Base-by-base conservation (phyloP, 1,140 invertebrate genomes). In the Phthorimaea operculella region DNA sequence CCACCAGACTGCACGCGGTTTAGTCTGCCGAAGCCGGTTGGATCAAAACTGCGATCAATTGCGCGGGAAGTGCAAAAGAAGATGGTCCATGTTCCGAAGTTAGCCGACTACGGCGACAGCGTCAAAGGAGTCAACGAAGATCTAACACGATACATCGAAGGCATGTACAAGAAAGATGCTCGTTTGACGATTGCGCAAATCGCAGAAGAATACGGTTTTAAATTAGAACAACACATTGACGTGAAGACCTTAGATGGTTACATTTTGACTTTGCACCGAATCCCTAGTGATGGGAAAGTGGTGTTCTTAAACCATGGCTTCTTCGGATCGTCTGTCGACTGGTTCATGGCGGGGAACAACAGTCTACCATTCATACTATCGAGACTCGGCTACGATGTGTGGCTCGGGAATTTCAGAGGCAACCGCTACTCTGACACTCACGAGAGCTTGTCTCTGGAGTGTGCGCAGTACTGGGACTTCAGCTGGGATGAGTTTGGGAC, bases 271-370 rank as follows among this genome's bases (percentile, higher is more conserved):
- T 33, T 80, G 60, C 68, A 67, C 42, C 58, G 75, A 28, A 75
- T 80, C 54, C 67, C 72, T 0, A 60, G 57, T 0, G 58, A 66
- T 6, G 68, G 69, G 6, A 47, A 68, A 1, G 57, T 87, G 5
- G 87, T 92, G 8, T 89, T 90, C 39, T 76, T 93, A 0, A 89
- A 92, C 73, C 93, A 94, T 62, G 93, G 93, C 4, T 63, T 94
- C 4, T 66, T 92, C 0, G 87, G 86, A 1, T 89, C 88, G 55
- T 90, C 91, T 4, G 87, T 90, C 4, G 91, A 92, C 70, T 94
- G 87, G 85, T 71, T 93, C 9, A 65, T 91, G 1, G 77, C 87
- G 33, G 89, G 89, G 15, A 89, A 88, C 11, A 81, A 88, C 16
- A 90, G 90, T 63, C 68, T 93, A n/a, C 90, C 86, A 1, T 91